Evolutionary conservation across 2,888 invertebrate genomes (phyloP), one percentile per base, ranked within the genome.

Genomic region (Macrosoma leucophasiata): DNA sequence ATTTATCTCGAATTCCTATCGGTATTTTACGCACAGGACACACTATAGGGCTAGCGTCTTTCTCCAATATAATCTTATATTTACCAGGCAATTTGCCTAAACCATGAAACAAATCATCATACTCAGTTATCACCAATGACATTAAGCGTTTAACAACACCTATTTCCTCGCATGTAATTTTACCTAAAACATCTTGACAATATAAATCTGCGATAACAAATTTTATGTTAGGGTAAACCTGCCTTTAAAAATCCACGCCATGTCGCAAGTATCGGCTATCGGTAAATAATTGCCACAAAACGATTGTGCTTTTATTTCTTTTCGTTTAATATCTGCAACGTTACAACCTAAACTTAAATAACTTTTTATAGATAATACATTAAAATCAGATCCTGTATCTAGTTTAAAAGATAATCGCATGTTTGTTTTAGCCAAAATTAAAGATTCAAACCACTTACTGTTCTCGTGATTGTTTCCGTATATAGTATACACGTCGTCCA

Each of bases 361-460:
- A 15, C 12, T 29, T n/a, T 6, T 26, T 13, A 29, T 19, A n/a
- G 40, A 38, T n/a, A 41, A 19, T 4, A 41, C 38, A 33, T 42
- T 39, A 3, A 42, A 8, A 13, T 35, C 36, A 9, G 38, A 36
- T 6, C 37, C 41, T 1, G 33, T 37, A n/a, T 41, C 41, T n/a
- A 37, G 25, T 23, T 37, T 41, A 17, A 33, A 35, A 24, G 3
- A 7, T 14, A 25, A 10, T 11, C 15, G n/a, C 6, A 21, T 22
- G 13, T 17, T 14, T 12, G 11, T 24, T 24, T 9, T 3, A 4
- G 7, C 17, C 29, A 29, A 23, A 12, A 4, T 10, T 13, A 34
- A 14, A 4, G 18, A 29, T 19, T 34, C 29, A 29, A 20, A 24
- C 33, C 33, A 29, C 19, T 24, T 29, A 13, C 4, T n/a, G n/a